A percentile compares a stretch with the other conserved stretches of the same genome.
Evolutionary conservation across 2,113 vertebrate genomes (phyloP).

Genomic region (Engystomops pustulosus): DNA sequence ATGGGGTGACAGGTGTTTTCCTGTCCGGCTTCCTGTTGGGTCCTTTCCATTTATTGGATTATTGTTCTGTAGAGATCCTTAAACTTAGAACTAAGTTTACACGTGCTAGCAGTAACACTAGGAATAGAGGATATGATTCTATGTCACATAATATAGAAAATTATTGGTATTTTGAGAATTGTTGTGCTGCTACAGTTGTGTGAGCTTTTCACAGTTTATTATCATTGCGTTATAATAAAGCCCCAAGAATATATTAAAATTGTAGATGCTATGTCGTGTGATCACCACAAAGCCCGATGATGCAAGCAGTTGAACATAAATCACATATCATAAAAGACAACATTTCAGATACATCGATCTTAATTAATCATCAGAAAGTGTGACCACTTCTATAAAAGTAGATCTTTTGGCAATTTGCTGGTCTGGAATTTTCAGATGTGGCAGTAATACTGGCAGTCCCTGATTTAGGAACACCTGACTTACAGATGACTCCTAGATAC

Average conservation of each 20-base stretch:
- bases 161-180: not conserved
- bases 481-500: too few species aligned
- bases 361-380: too few species aligned
- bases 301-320: too few species aligned
- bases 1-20: conserved; percentile 41
- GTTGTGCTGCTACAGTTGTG: not conserved
- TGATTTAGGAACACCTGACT: too few species aligned
- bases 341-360: too few species aligned
- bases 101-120: not conserved
- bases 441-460: too few species aligned
- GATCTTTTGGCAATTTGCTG: too few species aligned
- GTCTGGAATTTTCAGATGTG: too few species aligned
- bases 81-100: not conserved
- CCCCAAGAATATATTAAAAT: not conserved
- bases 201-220: not conserved
- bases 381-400: too few species aligned
- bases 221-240: not conserved
- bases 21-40: conserved; percentile 13
- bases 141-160: not conserved
- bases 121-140: not conserved
- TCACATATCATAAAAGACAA: too few species aligned
- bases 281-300: too few species aligned
- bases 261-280: too few species aligned
- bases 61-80: conserved; percentile 1
- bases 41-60: not conserved